Percentiles rank a stretch among this genome's conserved stretches.
Evolutionary conservation across 2,113 vertebrate genomes (phyloP).

Genomic region (Tauraco erythrolophus): DNA sequence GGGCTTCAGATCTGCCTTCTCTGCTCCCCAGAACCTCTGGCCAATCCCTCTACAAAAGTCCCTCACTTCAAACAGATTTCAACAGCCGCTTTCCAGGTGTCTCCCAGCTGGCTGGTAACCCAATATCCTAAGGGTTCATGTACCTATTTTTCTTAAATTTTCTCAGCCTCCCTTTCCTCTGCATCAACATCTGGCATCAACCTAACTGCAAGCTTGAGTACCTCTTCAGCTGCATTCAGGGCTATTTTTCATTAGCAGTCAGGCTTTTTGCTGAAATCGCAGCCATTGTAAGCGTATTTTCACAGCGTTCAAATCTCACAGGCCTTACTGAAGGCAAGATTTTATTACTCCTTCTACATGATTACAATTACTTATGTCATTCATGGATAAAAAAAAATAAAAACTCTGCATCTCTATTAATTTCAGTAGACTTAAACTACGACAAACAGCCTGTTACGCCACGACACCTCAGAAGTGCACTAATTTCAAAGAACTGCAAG

Average conservation of each 20-base stretch:
- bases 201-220: constrained; percentile 5
- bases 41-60: neutral
- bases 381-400: neutral
- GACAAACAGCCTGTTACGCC: neutral
- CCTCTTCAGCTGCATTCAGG: neutral
- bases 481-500: neutral
- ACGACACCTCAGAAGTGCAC: neutral
- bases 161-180: constrained; percentile 45
- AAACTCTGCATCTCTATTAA: neutral
- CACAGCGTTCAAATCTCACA: neutral
- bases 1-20: neutral
- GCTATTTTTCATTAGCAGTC: constrained; percentile 14
- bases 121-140: constrained; percentile 54
- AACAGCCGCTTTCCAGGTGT: constrained; percentile 24
- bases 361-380: neutral
- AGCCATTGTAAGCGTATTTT: neutral
- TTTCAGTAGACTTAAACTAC: neutral
- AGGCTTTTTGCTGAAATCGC: neutral
- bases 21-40: neutral
- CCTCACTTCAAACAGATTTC: constrained; percentile 39
- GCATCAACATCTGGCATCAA: constrained; percentile 47
- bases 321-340: neutral
- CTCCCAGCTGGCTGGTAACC: constrained; percentile 57
- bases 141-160: constrained; percentile 68
- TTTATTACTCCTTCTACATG: neutral